phyloP scores from a whole-genome alignment of 2,888 invertebrate genomes.

The Leptinotarsa tumamoca region DNA sequence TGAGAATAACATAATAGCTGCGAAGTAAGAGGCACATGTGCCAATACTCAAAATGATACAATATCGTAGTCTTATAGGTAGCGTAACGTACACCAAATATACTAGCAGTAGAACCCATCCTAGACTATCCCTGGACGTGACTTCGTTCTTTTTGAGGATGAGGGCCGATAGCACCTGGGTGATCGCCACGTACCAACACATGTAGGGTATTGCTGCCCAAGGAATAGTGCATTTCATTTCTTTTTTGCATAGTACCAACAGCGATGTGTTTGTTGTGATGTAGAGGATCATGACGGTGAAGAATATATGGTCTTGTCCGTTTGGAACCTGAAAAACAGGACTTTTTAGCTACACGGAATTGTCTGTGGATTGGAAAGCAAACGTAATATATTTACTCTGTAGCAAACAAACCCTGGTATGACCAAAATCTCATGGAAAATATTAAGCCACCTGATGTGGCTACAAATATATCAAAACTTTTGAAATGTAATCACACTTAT shows the following conservation, averaged over 20 bases:
- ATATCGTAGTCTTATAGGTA: constrained; percentile 76
- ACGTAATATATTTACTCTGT: too few species aligned
- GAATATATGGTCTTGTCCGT: constrained; percentile 65
- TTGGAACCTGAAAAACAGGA: constrained; percentile 63
- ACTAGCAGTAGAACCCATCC: constrained; percentile 80
- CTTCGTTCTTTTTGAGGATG: constrained; percentile 72
- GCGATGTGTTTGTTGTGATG: constrained; percentile 62
- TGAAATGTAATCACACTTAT: too few species aligned
- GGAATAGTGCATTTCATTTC: constrained; percentile 61
- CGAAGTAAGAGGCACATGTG: constrained; percentile 73
- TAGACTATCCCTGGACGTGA: constrained; percentile 74
- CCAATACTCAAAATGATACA: constrained; percentile 73
- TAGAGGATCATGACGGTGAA: constrained; percentile 63
- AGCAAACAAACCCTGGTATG: too few species aligned
- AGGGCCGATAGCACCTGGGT: constrained; percentile 74
- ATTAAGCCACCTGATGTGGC: too few species aligned
- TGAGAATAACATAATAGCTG: constrained; percentile 71
- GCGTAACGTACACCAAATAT: constrained; percentile 79
- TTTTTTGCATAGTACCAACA: constrained; percentile 63
- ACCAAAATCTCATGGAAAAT: too few species aligned
- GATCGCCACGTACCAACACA: constrained; percentile 75
- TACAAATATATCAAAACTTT: too few species aligned
- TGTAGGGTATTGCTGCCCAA: constrained; percentile 74
- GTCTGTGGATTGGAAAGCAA: too few species aligned
- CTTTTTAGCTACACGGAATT: neutral